Evolutionary conservation across 2,888 invertebrate species (phyloP).

Genomic region (Yponomeuta malinellus): DNA sequence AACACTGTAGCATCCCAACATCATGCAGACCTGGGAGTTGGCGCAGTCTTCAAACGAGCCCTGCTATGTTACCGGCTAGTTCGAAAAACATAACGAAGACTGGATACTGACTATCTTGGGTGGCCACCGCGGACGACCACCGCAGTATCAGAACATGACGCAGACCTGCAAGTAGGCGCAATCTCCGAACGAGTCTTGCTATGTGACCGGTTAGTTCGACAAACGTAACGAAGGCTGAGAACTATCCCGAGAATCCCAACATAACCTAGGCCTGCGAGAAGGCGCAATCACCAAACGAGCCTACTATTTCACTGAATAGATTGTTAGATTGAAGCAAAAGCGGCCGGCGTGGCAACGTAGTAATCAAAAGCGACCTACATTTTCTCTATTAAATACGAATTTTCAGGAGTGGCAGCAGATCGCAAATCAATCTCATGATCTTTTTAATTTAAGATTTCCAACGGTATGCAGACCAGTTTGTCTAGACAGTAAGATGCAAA

Average conservation of each 20-base stretch:
- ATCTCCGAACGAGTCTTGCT: conserved; percentile 82
- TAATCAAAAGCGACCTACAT: too few species aligned
- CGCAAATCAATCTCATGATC: too few species aligned
- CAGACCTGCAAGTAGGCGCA: conserved; percentile 80
- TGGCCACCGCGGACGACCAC: conserved; percentile 82
- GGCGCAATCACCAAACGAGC: conserved; percentile 77
- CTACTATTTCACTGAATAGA: conserved; percentile 84
- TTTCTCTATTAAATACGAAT: too few species aligned
- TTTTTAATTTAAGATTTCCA: too few species aligned
- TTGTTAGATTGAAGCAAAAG: too few species aligned
- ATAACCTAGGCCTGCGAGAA: conserved; percentile 81
- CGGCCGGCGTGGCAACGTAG: too few species aligned
- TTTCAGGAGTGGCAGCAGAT: too few species aligned
- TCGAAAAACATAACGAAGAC: conserved; percentile 35
- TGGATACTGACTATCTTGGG: conserved; percentile 75
- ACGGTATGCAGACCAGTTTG: too few species aligned
- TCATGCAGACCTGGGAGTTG: conserved; percentile 80
- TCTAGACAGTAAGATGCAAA: too few species aligned
- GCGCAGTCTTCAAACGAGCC: conserved; percentile 78
- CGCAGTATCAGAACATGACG: conserved; percentile 80
- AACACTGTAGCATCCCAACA: too few species aligned
- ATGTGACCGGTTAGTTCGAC: conserved; percentile 78
- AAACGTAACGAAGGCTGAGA: conserved; percentile 49
- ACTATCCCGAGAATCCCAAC: conserved; percentile 81
- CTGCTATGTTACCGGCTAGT: conserved; percentile 84